Percentiles rank a stretch among this genome's conserved stretches.
Conservation (phyloP, 2,797 vertebrate genomes). For the Sarcoramphus papa region DNA sequence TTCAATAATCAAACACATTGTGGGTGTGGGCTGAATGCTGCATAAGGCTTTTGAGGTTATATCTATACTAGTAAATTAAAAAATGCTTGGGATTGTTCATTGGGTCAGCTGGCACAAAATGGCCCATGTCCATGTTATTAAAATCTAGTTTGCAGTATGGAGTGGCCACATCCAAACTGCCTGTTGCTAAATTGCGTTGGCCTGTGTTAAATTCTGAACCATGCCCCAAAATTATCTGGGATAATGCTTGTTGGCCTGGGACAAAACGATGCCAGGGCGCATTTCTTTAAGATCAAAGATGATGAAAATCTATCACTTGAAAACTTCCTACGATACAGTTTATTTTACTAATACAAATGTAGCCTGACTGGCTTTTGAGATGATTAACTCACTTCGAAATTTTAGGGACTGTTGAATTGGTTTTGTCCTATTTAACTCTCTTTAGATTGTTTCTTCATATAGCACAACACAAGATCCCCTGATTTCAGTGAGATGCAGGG, state of each 20-base stretch:
- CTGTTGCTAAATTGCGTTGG: neutral
- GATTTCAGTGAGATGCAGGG: neutral
- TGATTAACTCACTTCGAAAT: neutral
- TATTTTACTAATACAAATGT: neutral
- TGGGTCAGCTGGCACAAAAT: neutral
- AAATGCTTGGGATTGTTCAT: neutral
- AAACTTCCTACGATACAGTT: neutral
- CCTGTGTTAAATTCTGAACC: neutral
- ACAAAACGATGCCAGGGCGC: neutral
- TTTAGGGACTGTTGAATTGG: neutral
- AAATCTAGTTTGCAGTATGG: neutral
- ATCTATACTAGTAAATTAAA: neutral
- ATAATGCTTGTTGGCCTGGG: neutral
- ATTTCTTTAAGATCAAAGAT: neutral
- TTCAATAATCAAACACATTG: neutral
- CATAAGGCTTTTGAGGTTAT: neutral
- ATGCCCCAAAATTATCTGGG: neutral
- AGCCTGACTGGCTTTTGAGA: neutral
- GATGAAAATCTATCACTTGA: neutral
- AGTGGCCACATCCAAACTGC: neutral
- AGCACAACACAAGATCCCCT: neutral
- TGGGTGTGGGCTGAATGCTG: neutral
- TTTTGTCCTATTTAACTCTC: neutral
- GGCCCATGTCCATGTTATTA: neutral
- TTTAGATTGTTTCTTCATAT: neutral